phyloP scores from a whole-genome alignment of 2,113 vertebrate genomes.

The Corynorhinus townsendii region DNA sequence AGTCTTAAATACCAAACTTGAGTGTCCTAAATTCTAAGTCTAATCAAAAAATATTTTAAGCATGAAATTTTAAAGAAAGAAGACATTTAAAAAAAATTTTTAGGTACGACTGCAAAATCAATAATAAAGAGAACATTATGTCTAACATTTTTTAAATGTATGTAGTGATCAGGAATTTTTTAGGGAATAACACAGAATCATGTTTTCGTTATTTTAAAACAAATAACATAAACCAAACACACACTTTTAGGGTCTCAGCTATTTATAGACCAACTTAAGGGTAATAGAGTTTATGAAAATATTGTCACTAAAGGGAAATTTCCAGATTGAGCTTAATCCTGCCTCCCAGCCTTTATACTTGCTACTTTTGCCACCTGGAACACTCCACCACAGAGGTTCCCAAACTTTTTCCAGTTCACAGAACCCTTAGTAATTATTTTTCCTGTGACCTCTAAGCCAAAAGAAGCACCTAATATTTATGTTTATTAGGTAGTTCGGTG shows the following conservation, averaged over 20 bases:
- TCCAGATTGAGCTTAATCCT: neutral
- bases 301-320: neutral
- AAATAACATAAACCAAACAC: neutral
- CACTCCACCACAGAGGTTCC: neutral
- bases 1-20: neutral
- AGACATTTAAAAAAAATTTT: neutral
- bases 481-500: constrained; percentile 1
- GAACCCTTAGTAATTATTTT: neutral
- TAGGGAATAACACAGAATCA: neutral
- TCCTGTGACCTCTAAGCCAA: neutral
- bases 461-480: neutral
- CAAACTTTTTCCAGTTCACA: neutral
- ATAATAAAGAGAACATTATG: neutral
- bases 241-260: neutral
- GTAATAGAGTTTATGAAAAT: neutral
- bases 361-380: neutral
- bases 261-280: neutral
- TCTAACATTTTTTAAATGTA: neutral
- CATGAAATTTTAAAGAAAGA: neutral
- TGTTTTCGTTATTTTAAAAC: neutral
- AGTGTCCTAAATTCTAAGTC: neutral
- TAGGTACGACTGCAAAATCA: neutral
- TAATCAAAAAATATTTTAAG: neutral
- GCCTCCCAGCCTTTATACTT: neutral
- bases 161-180: neutral